Base-by-base conservation (phyloP, 2,888 invertebrate species). In the Beris chalybata region DNA sequence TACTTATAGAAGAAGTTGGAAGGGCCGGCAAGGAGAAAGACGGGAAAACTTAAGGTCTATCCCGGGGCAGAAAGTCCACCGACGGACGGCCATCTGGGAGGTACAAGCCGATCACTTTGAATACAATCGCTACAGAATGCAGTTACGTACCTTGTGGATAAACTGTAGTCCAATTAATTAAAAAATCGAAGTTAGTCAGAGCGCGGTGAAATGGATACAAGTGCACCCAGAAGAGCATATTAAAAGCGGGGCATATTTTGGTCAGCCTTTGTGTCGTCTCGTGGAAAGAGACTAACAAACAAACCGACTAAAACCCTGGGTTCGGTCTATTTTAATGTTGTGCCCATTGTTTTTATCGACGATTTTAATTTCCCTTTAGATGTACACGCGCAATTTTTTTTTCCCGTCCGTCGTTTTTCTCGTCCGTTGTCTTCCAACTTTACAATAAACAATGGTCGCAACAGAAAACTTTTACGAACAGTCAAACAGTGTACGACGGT, bases 101-200 rank as follows among this genome's bases (percentile, higher is more conserved):
- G 31, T 30, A n/a, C 13, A 22, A 9, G 43, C 22, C 43, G 32
- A 52, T 52, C 56, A 59, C 58, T 66, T 66, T 68, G 68, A 68
- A 68, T 68, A 68, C 68, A 68, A 68, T 68, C 55, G 66, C 22
- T 29, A 30, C 54, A 54, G 54, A 53, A 64, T 54, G 53, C 44
- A 29, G 15, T 54, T 64, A 53, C 43, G 48, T 61, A 48, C 13
- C 45, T 50, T 44, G 43, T 6, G 63, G 29, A 63, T 30, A 45
- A 50, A 53, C 30, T 32, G 63, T 65, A 68, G 55, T 68, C 68
- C 68, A 68, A 68, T 68, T 68, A 68, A 68, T 68, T 68, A 68
- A 68, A 66, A 38, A 68, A 63, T 66, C 63, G 64, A 68, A 68
- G 68, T 68, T 65, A 68, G 63, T 59, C 61, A 59, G 61, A 61